Base-by-base conservation (phyloP, 92 coral and sea anemone genomes). In the Porites rus region DNA sequence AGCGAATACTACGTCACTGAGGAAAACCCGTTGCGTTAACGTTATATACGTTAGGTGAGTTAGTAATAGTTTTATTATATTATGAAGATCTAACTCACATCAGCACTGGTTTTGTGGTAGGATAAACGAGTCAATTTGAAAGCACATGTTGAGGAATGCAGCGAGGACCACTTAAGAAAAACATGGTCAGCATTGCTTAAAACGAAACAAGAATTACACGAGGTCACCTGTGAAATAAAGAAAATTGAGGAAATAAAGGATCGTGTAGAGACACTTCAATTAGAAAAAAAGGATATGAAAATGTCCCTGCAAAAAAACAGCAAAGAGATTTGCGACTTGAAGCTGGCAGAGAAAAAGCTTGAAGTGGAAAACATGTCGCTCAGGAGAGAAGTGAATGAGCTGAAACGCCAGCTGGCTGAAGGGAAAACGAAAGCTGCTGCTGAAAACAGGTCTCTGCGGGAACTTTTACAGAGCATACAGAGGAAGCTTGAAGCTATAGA, bases 281-380 rank as follows among this genome's bases (percentile, higher is more conserved):
- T 8, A 10, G 38, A 79, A 2, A 50, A 20, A 66, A 7, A 14
- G 1, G 3, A 1, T 9, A 7, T 60, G 54, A 8, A 60, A 24
- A 28, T 4, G 22, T 60, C 17, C 10, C 28, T 76, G 17, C 14
- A 59, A 0, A 61, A 2, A 21, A 10, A 28, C 50, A 61, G 4
- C 1, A 24, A n/a, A 31, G 80, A 76, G 4, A 38, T 76, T 16
- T 9, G 25, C 51, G 67, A 76, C 7, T 65, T 76, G 20, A 60
- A 17, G 54, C 68, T 76, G 24, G 28, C 80, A 8, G 67, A 60
- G 25, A 58, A 25, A 28, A 61, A 76, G 80, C 66, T 59, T 16
- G 67, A 76, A 18, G 24, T 76, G 13, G 80, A 76, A 59, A 63
- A 78, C 62, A 25, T 76, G 68, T 2, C 22, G 43, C 43, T 76